Evolutionary conservation across 2,888 invertebrate species (phyloP), one percentile per base, ranked within the genome.

Genomic region (Eristalis pertinax): DNA sequence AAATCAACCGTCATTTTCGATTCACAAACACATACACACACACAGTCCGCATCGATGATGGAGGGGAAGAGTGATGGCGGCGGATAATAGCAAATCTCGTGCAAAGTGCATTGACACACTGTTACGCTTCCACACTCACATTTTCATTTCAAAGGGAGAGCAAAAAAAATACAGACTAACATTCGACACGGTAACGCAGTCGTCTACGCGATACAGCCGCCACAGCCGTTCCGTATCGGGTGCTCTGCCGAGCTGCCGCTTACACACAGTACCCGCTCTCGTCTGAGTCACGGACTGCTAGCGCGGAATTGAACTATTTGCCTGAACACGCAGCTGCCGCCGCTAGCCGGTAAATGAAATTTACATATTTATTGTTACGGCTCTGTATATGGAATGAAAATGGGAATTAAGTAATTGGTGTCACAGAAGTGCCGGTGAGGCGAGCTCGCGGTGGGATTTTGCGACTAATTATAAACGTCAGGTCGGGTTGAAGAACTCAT

Each of bases 61-160:
- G 24, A 22, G 19, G 43, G 22, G 24, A 19, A 50, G 4, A 2
- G 13, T 11, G 29, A 70, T 19, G 26, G 35, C 26, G 35, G 22
- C 32, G 32, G 63, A 60, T 15, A n/a, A 58, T 13, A 72, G 2
- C 64, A 72, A 73, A 79, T 65, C 65, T 41, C 73, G 80, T 80
- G 80, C 74, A 68, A 79, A 80, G 80, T 80, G 80, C 80, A 80
- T 68, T 74, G 80, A 80, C 80, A 80, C 68, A 50, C 13, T 26
- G 73, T 80, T 80, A 74, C 73, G 73, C 63, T 74, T 74, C 67
- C 38, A 62, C 62, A 67, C 60, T 50, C 50, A 67, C 72, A 70
- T 65, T 64, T 72, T 32, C 72, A 60, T 73, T 65, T 60, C 13
- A 26, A 60, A 60, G 26, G 32, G 7, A 32, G 32, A 1, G 8